Percentiles rank a stretch among this genome's conserved stretches.
Evolutionary conservation across 2,888 invertebrate genomes (phyloP).

Genomic region (Neoascia interrupta): DNA sequence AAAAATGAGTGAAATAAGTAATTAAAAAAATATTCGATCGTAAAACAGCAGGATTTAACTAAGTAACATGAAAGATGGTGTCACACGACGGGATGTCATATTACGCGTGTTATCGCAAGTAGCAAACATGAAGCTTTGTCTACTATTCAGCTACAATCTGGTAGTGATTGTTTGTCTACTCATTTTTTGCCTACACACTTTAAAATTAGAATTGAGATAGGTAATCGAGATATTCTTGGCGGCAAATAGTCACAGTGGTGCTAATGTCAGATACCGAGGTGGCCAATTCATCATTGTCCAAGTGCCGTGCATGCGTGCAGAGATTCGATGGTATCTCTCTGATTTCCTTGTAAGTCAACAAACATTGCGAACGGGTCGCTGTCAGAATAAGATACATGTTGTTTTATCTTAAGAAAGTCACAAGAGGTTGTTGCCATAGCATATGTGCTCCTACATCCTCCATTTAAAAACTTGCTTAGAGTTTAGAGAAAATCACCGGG

Average conservation of each 20-base stretch:
- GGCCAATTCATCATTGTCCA: slow-evolving; percentile 64
- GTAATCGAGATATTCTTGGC: slow-evolving; percentile 53
- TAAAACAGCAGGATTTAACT: too few species aligned
- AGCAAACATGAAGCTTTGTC: slow-evolving; percentile 11
- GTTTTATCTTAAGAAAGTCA: slow-evolving; percentile 7
- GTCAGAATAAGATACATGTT: slow-evolving; percentile 58
- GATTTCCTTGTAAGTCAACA: slow-evolving; percentile 2
- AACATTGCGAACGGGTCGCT: slow-evolving; percentile 40
- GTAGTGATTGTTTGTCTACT: slow-evolving; percentile 26
- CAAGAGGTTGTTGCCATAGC: slow-evolving; percentile 15
- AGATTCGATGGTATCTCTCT: slow-evolving; percentile 46
- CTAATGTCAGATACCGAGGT: slow-evolving; percentile 47
- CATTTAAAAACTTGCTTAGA: slow-evolving; percentile 32
- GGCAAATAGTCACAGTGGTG: slow-evolving; percentile 42
- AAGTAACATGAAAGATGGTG: slow-evolving; percentile 61
- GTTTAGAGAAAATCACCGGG: slow-evolving; percentile 16
- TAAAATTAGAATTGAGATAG: slow-evolving; percentile 18
- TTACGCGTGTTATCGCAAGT: slow-evolving; percentile 8
- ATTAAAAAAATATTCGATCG: too few species aligned
- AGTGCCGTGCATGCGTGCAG: slow-evolving; percentile 54
- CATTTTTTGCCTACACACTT: neutral
- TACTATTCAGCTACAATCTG: slow-evolving; percentile 28
- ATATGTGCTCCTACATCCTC: neutral
- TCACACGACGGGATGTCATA: slow-evolving; percentile 52
- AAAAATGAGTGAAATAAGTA: too few species aligned